phyloP scores from a whole-genome alignment of 2,113 vertebrate species.

The Thymallus thymallus region DNA sequence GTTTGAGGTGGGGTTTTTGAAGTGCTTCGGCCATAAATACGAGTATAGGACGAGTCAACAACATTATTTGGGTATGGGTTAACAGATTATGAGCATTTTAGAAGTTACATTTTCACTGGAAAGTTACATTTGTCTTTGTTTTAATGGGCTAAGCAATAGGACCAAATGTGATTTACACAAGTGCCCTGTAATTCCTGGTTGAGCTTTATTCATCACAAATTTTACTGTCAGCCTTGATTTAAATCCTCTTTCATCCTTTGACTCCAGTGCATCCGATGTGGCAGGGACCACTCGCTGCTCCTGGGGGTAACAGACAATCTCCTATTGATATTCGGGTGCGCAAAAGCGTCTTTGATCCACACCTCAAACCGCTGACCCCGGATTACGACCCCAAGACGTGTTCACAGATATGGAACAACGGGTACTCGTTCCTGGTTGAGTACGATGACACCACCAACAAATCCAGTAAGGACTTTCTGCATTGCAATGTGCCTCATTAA shows the following conservation, averaged over 20 bases:
- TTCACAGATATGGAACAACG: slow-evolving; percentile 94
- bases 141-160: neutral
- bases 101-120: too few relatives aligned
- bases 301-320: slow-evolving; percentile 86
- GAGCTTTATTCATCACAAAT: neutral
- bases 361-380: slow-evolving; percentile 81
- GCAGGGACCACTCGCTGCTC: slow-evolving; percentile 81
- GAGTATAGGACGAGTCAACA: too few relatives aligned
- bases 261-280: slow-evolving; percentile 89
- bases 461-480: slow-evolving; percentile 79
- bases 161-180: neutral
- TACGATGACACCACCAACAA: slow-evolving; percentile 89
- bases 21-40: too few relatives aligned
- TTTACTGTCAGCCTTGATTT: neutral
- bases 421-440: slow-evolving; percentile 96
- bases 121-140: neutral
- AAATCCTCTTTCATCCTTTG: neutral
- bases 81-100: too few relatives aligned
- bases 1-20: too few relatives aligned
- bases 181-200: neutral
- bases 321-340: slow-evolving; percentile 89
- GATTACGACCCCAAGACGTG: slow-evolving; percentile 86
- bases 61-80: too few relatives aligned
- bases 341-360: slow-evolving; percentile 84
- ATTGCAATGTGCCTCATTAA: neutral